Base-by-base conservation (phyloP, 2,888 invertebrate species). In the Ormyrus nitidulus region DNA sequence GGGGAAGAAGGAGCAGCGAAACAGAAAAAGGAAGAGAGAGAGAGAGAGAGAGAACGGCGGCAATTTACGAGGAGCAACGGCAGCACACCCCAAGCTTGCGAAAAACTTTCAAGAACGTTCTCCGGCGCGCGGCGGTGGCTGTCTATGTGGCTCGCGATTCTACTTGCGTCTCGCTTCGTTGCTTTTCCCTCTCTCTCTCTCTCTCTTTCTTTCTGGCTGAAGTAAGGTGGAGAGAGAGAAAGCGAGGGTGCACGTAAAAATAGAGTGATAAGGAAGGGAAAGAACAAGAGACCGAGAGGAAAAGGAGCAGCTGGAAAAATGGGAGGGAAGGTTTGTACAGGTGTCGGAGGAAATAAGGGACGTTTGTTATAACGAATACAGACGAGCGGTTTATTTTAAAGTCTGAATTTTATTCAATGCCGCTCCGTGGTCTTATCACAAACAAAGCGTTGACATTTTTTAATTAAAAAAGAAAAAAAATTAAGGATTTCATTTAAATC, bases 81-180 rank as follows among this genome's bases (percentile, higher is more conserved):
- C 68, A 13, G 56, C 61, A 62, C 34, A 13, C 34, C 62, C 58
- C 70, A 79, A 79, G 79, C 65, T 70, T 79, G 65, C 62, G 65
- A 75, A 79, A 75, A 75, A 79, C 70, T 69, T 70, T 79, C 74
- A 72, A 65, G 71, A 77, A 66, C 72, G 51, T 64, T 69, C 61
- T n/a, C 34, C 34, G 34, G 34, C 34, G 10, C 19, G n/a, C n/a
- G 54, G 13, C 56, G 44, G 34, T 34, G 34, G 34, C 34, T 34
- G 34, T 34, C 34, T 34, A 34, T 56, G 19, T n/a, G 56, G 11
- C 0, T 34, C 10, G 51, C n/a, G 59, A 71, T 61, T 49, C 34
- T 34, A 51, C 71, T 61, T 61, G 19, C 56, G 46, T 69, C 51
- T 19, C 19, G 53, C 53, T 10, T 66, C 11, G 49, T 10, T 51